A percentile compares a stretch with the other conserved stretches of the same genome.
phyloP scores from a whole-genome alignment of 2,888 invertebrate species.

The Lasioglossum morio region DNA sequence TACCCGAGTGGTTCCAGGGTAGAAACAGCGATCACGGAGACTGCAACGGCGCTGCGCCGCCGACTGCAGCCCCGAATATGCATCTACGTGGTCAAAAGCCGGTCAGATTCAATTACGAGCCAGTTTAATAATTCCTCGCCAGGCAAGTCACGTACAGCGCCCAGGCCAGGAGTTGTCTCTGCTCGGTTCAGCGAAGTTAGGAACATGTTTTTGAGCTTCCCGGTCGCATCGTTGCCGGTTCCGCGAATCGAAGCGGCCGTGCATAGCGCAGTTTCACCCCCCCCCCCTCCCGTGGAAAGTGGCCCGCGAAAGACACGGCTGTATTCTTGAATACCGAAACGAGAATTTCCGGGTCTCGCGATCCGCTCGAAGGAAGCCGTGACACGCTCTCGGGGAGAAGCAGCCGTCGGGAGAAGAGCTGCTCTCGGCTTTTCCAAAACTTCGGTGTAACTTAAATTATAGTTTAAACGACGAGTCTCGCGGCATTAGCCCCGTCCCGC shows the following conservation, averaged over 20 bases:
- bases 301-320: slow-evolving; percentile 25
- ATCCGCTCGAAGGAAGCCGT: not conserved
- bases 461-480: slow-evolving; percentile 57
- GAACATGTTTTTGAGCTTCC: slow-evolving; percentile 71
- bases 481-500: slow-evolving; percentile 41
- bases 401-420: not conserved
- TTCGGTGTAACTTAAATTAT: slow-evolving; percentile 37
- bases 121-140: slow-evolving; percentile 76
- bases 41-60: not conserved
- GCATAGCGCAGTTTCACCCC: not conserved
- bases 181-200: slow-evolving; percentile 52
- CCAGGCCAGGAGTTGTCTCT: slow-evolving; percentile 50
- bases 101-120: slow-evolving; percentile 77
- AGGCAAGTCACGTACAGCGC: slow-evolving; percentile 71
- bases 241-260: slow-evolving; percentile 9
- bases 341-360: slow-evolving; percentile 11
- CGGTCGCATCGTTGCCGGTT: slow-evolving; percentile 36
- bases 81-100: slow-evolving; percentile 75
- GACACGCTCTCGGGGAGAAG: slow-evolving; percentile 12
- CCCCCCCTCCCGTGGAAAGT: not conserved
- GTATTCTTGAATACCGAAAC: slow-evolving; percentile 16
- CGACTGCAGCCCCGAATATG: slow-evolving; percentile 61
- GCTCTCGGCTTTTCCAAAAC: slow-evolving; percentile 12
- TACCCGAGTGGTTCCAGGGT: slow-evolving; percentile 13
- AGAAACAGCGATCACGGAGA: slow-evolving; percentile 13